Base-by-base conservation (phyloP, 2,888 invertebrate species). In the Parascotia fuliginaria region DNA sequence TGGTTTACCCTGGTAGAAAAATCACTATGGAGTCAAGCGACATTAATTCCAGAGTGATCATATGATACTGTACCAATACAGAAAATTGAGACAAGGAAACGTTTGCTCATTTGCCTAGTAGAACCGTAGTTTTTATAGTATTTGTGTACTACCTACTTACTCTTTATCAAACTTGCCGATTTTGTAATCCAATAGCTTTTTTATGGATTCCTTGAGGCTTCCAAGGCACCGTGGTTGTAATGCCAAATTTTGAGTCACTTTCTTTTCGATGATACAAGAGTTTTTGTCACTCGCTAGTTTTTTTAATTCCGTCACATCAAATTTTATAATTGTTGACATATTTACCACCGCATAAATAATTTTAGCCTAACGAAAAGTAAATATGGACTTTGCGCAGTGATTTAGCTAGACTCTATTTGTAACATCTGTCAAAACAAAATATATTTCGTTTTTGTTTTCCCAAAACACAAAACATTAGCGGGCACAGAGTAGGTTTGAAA, bases 211-310 rank as follows among this genome's bases (percentile, higher is more conserved):
- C 44, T 91, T 93, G 15, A 94, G 67, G 67, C 95, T 92, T 27
- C 92, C 93, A 34, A 95, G 83, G 72, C 95, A 94, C 89, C 93
- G 94, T 4, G 95, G 95, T 75, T 94, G 94, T 39, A 95, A 72
- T 0, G 93, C 92, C 42, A 95, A 66, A 65, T 94, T 94, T 75
- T 93, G 93, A 14, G 85, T 93, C 6, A 91, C 85, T 71, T 82
- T 91, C 70, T 93, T 93, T 58, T 92, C 90, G 57, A 87, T 71
- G 24, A 95, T 93, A 75, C 93, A 93, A 0, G 94, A 93, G 58
- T 93, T 92, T 61, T 93, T 90, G 54, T 94, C 93, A 61, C 87
- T 88, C 2, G 93, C 75, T 57, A 95, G 81, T 59, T 89, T 92
- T 47, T 84, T 81, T 44, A 95, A 78, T 63, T 94, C 93, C 63